Conservation (phyloP, 2,113 vertebrate species). For the Mionectes macconnelli region DNA sequence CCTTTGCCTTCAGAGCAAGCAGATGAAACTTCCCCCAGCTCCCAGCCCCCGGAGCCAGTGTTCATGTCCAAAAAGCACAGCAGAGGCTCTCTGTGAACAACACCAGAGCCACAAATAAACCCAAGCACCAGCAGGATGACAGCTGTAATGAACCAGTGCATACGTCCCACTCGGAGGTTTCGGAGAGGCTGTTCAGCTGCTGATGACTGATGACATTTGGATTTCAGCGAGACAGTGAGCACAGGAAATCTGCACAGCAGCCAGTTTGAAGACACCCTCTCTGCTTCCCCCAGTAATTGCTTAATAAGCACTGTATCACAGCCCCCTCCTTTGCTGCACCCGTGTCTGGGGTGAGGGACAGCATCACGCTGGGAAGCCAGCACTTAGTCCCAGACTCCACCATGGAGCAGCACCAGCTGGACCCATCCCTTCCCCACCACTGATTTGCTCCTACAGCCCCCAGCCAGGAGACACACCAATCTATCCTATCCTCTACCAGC, state of each 20-base stretch:
- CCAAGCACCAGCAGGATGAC: conserved; percentile 32
- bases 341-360: not conserved
- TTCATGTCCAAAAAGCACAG: not conserved
- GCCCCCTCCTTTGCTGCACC: not conserved
- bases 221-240: conserved; percentile 22
- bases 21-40: not conserved
- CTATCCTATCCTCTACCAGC: not conserved
- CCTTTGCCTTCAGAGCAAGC: not conserved
- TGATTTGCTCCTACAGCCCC: not conserved
- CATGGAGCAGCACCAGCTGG: fast-evolving
- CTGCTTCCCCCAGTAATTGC: not conserved
- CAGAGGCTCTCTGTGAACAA: conserved; percentile 1
- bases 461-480: fast-evolving
- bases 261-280: conserved; percentile 26
- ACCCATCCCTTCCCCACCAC: not conserved
- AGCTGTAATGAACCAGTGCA: conserved; percentile 50
- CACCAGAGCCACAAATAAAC: conserved; percentile 38
- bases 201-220: conserved; percentile 61
- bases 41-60: fast-evolving
- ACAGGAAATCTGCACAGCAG: conserved; percentile 41
- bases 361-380: not conserved
- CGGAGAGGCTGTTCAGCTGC: conserved; percentile 30
- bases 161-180: conserved; percentile 48
- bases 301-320: conserved; percentile 6
- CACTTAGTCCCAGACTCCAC: not conserved